Conservation (phyloP, 92 coral and sea anemone genomes). For the Muricea muricata region DNA sequence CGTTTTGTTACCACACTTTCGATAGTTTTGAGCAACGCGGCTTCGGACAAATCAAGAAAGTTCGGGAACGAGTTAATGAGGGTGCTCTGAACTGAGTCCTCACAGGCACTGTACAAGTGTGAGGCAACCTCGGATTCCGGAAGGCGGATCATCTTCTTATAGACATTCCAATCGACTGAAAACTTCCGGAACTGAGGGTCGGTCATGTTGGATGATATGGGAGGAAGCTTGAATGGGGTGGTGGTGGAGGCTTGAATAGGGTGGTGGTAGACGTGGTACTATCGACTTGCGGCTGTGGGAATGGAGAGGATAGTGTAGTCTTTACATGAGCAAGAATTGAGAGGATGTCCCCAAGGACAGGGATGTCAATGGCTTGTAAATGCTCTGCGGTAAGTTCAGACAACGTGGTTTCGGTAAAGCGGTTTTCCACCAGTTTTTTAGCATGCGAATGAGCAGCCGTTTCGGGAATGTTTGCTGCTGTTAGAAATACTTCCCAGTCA, state of each 20-base stretch:
- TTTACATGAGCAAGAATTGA: background rate
- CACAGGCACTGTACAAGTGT: constrained; percentile 6
- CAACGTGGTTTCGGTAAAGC: background rate
- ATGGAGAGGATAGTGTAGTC: constrained; percentile 1
- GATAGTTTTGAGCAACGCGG: background rate
- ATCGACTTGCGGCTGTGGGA: background rate
- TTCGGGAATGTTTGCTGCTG: background rate
- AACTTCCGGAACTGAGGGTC: constrained; percentile 14
- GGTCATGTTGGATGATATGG: background rate
- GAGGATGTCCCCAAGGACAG: background rate
- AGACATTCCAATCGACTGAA: background rate
- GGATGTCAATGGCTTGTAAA: background rate
- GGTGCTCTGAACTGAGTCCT: constrained; percentile 3
- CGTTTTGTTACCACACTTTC: background rate
- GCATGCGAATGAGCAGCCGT: background rate
- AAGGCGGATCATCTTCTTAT: background rate
- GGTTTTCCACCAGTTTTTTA: background rate
- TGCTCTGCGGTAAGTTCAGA: background rate
- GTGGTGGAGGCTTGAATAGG: constrained; percentile 5
- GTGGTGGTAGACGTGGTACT: background rate
- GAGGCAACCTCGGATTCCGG: background rate
- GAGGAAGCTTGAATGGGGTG: constrained; percentile 9
- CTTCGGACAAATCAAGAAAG: background rate
- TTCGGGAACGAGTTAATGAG: background rate
- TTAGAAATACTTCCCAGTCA: background rate